Percentiles rank a stretch among this genome's conserved stretches.
Evolutionary conservation across 1,140 invertebrate species (phyloP).

Genomic region (Thaumetopoea pityocampa): DNA sequence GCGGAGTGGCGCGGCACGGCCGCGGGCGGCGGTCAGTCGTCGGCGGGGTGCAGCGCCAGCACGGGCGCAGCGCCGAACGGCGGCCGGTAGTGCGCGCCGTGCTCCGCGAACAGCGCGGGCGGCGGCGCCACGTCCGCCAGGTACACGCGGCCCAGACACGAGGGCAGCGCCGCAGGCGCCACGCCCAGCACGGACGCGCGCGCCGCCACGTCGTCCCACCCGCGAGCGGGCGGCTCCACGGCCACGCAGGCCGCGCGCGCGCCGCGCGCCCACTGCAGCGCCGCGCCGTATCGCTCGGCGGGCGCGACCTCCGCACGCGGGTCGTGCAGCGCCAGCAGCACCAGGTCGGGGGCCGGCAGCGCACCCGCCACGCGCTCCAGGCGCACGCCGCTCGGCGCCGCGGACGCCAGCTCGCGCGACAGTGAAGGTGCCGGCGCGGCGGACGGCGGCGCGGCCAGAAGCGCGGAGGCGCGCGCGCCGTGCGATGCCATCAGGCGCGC

Average conservation of each 20-base stretch:
- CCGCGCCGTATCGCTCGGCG: slow-evolving; percentile 14
- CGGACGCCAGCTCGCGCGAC: slow-evolving; percentile 13
- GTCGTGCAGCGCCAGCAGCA: slow-evolving; percentile 89
- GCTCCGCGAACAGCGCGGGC: slow-evolving; percentile 83
- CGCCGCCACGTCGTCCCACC: slow-evolving; percentile 18
- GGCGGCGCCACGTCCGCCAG: slow-evolving; percentile 92
- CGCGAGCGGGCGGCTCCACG: slow-evolving; percentile 13
- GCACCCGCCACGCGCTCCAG: slow-evolving; percentile 24
- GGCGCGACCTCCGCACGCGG: slow-evolving; percentile 79
- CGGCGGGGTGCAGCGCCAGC: slow-evolving; percentile 86
- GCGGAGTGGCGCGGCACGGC: not conserved
- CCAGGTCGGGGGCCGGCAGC: slow-evolving; percentile 83
- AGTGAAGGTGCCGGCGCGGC: slow-evolving; percentile 5
- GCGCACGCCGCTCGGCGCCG: slow-evolving; percentile 10
- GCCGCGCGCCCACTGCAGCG: slow-evolving; percentile 78
- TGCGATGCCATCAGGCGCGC: slow-evolving; percentile 90
- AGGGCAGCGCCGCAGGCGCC: slow-evolving; percentile 84
- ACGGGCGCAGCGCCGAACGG: slow-evolving; percentile 93
- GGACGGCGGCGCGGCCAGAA: slow-evolving; percentile 10
- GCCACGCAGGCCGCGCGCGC: slow-evolving; percentile 78
- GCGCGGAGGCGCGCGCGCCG: slow-evolving; percentile 77
- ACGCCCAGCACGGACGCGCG: slow-evolving; percentile 86
- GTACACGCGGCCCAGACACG: slow-evolving; percentile 87
- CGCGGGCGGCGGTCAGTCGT: slow-evolving; percentile 19
- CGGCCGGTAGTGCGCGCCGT: slow-evolving; percentile 88